Evolutionary conservation across 1,140 invertebrate genomes (phyloP).

Genomic region (Drosophila busckii): DNA sequence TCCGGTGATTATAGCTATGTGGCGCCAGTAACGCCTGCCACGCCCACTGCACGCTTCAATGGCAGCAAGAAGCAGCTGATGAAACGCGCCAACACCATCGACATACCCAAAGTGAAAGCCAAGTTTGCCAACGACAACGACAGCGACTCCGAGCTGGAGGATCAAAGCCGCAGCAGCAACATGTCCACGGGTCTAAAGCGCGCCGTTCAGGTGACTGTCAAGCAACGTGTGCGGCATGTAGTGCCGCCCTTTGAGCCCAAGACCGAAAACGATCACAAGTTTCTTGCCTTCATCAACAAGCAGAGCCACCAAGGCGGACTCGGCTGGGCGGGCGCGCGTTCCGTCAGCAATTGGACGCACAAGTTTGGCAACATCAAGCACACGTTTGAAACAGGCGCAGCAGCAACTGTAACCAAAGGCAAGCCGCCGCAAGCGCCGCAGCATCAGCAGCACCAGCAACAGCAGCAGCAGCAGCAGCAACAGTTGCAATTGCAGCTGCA

Average conservation of each 20-base stretch:
- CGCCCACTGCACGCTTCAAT: conserved; percentile 79
- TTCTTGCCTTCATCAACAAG: conserved; percentile 89
- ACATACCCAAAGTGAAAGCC: conserved; percentile 85
- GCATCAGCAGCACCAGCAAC: conserved; percentile 38
- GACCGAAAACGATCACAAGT: conserved; percentile 91
- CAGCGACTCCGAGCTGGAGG: conserved; percentile 70
- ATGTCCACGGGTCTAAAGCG: conserved; percentile 80
- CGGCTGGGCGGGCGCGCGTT: conserved; percentile 64
- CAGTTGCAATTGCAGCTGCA: conserved; percentile 57
- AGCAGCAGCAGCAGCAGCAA: conserved; percentile 48
- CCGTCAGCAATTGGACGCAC: conserved; percentile 85
- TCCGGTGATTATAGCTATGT: conserved; percentile 63
- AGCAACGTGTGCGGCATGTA: conserved; percentile 67
- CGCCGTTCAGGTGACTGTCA: conserved; percentile 82
- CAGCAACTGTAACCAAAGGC: conserved; percentile 54
- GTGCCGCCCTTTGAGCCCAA: conserved; percentile 87
- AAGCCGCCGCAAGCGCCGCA: conserved; percentile 59
- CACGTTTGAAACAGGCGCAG: conserved; percentile 83
- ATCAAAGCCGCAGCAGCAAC: conserved; percentile 33
- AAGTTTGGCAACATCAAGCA: conserved; percentile 92
- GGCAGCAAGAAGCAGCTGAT: conserved; percentile 86
- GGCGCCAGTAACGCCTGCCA: conserved; percentile 6
- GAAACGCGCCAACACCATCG: conserved; percentile 92
- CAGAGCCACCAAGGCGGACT: conserved; percentile 81
- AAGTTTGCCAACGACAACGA: conserved; percentile 60